Conservation (phyloP, 2,797 vertebrate species). For the Oreortyx pictus region DNA sequence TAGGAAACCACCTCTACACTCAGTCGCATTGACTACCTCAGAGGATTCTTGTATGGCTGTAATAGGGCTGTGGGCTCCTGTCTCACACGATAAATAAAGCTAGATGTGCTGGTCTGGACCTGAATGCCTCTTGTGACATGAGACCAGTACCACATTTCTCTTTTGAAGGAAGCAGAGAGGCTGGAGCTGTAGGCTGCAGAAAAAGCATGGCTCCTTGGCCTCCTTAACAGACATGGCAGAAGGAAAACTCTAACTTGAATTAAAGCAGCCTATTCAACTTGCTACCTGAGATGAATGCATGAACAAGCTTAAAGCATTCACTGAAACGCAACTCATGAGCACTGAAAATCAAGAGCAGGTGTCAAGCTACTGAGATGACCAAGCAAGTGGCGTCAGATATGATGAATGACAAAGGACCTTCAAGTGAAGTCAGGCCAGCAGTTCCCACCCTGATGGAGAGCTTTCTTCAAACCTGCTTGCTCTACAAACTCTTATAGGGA, state of each 20-base stretch:
- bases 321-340: background rate
- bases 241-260: background rate
- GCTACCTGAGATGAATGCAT: background rate
- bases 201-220: background rate
- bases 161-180: background rate
- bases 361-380: background rate
- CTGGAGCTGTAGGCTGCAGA: background rate
- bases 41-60: accelerated
- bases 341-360: background rate
- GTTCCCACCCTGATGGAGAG: background rate
- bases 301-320: background rate
- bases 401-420: background rate
- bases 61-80: background rate
- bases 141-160: accelerated
- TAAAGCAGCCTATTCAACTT: background rate
- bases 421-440: background rate
- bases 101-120: background rate
- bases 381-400: accelerated
- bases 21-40: background rate
- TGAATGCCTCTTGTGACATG: background rate
- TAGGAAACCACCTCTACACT: no score
- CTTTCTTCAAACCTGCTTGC: no score
- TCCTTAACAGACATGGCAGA: background rate
- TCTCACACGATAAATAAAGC: background rate
- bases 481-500: background rate